Base-by-base conservation (phyloP, 2,888 invertebrate species). In the Clepsis dumicolana region DNA sequence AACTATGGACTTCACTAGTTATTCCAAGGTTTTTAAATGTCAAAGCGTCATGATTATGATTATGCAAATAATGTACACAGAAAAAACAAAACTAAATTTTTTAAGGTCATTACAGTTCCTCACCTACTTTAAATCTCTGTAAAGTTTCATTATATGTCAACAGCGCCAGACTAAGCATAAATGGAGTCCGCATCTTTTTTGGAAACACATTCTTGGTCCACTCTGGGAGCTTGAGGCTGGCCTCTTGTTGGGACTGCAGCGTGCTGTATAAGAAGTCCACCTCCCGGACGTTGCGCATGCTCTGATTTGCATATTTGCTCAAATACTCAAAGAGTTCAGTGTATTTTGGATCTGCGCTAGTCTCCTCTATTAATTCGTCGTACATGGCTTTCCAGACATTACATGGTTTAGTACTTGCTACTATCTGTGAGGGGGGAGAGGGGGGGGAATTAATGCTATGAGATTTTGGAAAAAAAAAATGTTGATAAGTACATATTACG, bases 151-250 rank as follows among this genome's bases (percentile, higher is more conserved):
- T 96, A 80, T 96, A 95, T 0, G 97, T 96, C 76, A 96, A 95
- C 27, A 96, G 80, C 3, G 95, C 94, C 73, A 97, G 94, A 78
- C 96, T 96, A 44, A 95, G 90, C 80, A 96, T 95, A 10, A 96
- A 96, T 1, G 97, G 89, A 18, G 90, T 85, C 66, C 94, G 90
- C 95, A 98, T 96, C 81, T 94, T 94, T 50, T 94, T 90, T 0
- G 97, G 96, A 75, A 96, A 96, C 44, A 96, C 95, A 70, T 94
- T 94, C 72, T 94, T 94, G 0, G 97, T 95, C 97, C 97, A 97
- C 52, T 94, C 93, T 0, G 97, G 97, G n/a, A 98, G 85, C 54
- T 94, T 92, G 38, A 97, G 89, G 10, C 96, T 96, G 0, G 93
- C 91, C 70, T 96, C 95, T 61, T 94, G 86, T 62, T 94, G 89